Evolutionary conservation across 2,888 invertebrate species (phyloP).

Genomic region (Homarus gammarus): DNA sequence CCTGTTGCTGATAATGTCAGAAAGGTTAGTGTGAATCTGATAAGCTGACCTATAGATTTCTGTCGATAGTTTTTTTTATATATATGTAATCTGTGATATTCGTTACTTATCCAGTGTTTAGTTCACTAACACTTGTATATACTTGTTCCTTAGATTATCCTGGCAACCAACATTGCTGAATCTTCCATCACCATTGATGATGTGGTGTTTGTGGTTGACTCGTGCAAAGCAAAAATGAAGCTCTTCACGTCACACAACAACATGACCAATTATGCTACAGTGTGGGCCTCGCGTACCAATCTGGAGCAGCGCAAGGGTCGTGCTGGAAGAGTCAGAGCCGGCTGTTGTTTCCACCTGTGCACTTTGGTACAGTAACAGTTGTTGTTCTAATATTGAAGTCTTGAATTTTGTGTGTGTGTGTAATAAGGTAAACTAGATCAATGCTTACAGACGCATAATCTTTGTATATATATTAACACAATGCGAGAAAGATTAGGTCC

Average conservation of each 20-base stretch:
- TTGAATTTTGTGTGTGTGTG: too few relatives aligned
- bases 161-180: constrained; percentile 99
- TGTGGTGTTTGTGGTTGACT: constrained; percentile 98
- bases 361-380: constrained; percentile 81
- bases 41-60: neutral
- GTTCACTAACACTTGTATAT: neutral
- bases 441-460: too few relatives aligned
- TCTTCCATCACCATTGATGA: constrained; percentile 99
- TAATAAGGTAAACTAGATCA: too few relatives aligned
- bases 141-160: constrained; percentile 85
- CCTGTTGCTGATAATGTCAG: constrained; percentile 90
- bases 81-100: too few relatives aligned
- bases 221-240: constrained; percentile 98
- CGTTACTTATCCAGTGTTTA: constrained; percentile 59
- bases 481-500: too few relatives aligned
- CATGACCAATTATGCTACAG: constrained; percentile 98
- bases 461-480: too few relatives aligned
- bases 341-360: constrained; percentile 96
- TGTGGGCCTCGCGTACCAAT: constrained; percentile 96
- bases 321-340: constrained; percentile 96
- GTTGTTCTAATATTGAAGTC: too few relatives aligned
- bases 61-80: neutral
- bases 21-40: constrained; percentile 83
- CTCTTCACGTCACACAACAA: constrained; percentile 99
- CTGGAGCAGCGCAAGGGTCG: constrained; percentile 96